These are phyloP conservation scores for Podargus strigoides DNA, from an alignment of 2,797 vertebrate genomes.

Conservation along the genomic window DNA sequence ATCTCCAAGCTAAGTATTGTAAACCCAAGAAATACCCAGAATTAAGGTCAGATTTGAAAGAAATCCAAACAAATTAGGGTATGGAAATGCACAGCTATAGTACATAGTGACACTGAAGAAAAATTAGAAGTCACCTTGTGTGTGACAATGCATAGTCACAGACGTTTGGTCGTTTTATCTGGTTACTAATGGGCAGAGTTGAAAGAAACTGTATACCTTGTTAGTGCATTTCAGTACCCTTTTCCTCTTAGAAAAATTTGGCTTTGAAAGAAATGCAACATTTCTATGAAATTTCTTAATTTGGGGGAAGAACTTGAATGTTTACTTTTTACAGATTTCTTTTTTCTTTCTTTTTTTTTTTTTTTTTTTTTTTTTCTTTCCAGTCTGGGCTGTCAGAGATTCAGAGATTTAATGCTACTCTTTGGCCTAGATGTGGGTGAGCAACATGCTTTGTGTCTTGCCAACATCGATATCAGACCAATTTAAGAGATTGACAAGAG, in stretches of 20 bases:
- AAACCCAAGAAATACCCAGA: not conserved
- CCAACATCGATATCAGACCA: not conserved
- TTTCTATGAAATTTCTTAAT: not conserved
- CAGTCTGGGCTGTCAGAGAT: not conserved
- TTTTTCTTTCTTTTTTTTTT: too few relatives aligned
- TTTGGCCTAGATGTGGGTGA: not conserved
- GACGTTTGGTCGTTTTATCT: not conserved
- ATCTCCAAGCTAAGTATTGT: not conserved
- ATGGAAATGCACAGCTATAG: not conserved
- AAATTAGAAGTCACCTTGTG: not conserved
- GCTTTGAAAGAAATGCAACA: not conserved
- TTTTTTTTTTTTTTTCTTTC: not conserved
- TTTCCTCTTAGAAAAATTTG: not conserved
- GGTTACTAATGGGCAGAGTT: not conserved
- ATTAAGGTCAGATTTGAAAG: conserved; percentile 15
- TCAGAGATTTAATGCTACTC: not conserved
- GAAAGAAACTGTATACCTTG: not conserved
- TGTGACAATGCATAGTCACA: not conserved
- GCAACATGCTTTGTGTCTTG: not conserved
- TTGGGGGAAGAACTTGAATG: not conserved
- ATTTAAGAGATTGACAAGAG: not conserved
- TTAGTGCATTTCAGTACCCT: not conserved
- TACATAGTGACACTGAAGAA: not conserved
- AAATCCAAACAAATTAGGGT: not conserved
- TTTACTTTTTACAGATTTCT: not conserved